Evolutionary conservation across 2,797 vertebrate genomes (phyloP), one percentile per base, ranked within the genome.

Genomic region (Enteromius radiatus): DNA sequence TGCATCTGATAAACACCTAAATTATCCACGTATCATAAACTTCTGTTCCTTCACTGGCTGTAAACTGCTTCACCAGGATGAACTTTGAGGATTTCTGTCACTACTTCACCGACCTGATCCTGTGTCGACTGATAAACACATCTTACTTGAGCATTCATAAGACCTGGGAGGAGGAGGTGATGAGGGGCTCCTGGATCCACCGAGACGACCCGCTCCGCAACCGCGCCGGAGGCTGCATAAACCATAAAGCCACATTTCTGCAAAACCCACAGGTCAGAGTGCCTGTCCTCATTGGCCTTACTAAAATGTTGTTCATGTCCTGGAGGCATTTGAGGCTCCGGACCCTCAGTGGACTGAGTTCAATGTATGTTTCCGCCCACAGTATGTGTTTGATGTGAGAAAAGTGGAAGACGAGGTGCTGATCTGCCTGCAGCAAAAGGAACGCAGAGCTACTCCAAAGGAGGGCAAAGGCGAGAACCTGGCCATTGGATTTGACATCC

Each of bases 141-240:
- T 99, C 98, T 65, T 95, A 97, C 90, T 91, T 99, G 92, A 98
- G 96, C 89, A 90, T 99, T 87, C 96, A 99, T 85, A 99, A 99
- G 93, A 99, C 98, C 0, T 99, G 98, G 98, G 98, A 97, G 89
- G 98, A 99, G 89, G 93, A 93, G 0, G 94, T 95, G 87, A 88
- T 96, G 75, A 89, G 0, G 0, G 96, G 96, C 0, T 92, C 92
- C 0, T 99, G 98, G 98, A 88, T 83, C 0, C 91, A 82, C 69
- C 93, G 93, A 0, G 94, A 92, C 1, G 93, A 99, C 88, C 96
- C 96, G 0, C 89, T 93, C 56, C 92, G 89, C 79, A 97, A 97
- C 92, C 96, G 97, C 31, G 91, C 94, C 0, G 98, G 98, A 0
- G 98, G 98, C 86, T 99, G 98, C 84, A 86, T 93, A 91, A 99